phyloP scores from a whole-genome alignment of 2,888 invertebrate genomes.

The Trissonchulus latispiculum region DNA sequence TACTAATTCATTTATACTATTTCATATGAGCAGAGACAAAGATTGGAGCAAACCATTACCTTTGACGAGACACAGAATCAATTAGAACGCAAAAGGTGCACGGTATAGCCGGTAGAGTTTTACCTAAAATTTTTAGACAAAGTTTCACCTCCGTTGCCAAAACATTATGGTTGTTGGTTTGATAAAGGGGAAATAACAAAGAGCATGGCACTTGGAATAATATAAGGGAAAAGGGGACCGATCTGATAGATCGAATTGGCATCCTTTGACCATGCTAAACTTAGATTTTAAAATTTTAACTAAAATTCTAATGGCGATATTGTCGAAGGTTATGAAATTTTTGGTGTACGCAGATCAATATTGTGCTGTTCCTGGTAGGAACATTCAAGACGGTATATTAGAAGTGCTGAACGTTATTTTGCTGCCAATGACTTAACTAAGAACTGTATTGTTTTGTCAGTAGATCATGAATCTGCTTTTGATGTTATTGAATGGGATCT shows the following conservation, averaged over 20 bases:
- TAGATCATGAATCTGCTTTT: slow-evolving; percentile 13
- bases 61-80: neutral
- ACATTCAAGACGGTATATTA: slow-evolving; percentile 13
- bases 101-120: slow-evolving; percentile 5
- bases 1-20: no score
- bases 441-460: neutral
- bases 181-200: neutral
- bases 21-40: neutral
- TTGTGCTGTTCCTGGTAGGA: slow-evolving; percentile 14
- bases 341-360: slow-evolving; percentile 9
- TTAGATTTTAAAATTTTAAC: slow-evolving; percentile 18
- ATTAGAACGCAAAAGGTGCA: neutral
- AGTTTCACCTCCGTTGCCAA: neutral
- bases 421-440: neutral
- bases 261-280: slow-evolving; percentile 16
- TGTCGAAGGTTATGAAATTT: neutral
- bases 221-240: slow-evolving; percentile 15
- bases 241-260: slow-evolving; percentile 1
- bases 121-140: neutral
- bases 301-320: slow-evolving; percentile 6
- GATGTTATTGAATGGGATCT: slow-evolving; percentile 11
- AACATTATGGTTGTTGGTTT: neutral
- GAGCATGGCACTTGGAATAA: slow-evolving; percentile 6
- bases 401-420: neutral
- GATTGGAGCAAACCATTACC: neutral